phyloP scores from a whole-genome alignment of 1,140 invertebrate genomes.

The Heliothis virescens region DNA sequence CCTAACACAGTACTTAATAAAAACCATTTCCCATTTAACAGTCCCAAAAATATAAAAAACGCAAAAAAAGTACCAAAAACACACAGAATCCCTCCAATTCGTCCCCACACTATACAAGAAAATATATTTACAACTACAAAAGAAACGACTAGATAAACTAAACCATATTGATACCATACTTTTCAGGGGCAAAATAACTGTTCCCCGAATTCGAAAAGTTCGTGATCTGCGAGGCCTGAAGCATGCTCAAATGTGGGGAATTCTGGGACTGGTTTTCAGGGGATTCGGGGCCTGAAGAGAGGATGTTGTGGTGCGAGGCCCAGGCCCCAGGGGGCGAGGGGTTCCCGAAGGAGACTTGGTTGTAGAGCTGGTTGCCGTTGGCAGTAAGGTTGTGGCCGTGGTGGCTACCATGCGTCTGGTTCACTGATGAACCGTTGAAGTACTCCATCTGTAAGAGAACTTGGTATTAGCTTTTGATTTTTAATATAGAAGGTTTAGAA shows the following conservation, averaged over 20 bases:
- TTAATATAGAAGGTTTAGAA: too few species aligned
- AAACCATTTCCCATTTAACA: background rate
- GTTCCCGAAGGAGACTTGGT: constrained; percentile 82
- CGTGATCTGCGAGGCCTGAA: constrained; percentile 81
- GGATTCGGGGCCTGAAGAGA: constrained; percentile 77
- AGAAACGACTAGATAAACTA: constrained; percentile 80
- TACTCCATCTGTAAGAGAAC: constrained; percentile 87
- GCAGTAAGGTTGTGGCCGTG: constrained; percentile 76
- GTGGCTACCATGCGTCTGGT: constrained; percentile 78
- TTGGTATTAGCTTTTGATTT: constrained; percentile 7
- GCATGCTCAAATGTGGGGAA: constrained; percentile 79
- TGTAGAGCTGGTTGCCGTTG: constrained; percentile 82
- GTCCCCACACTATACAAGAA: constrained; percentile 51
- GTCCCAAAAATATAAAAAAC: background rate
- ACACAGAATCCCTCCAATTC: constrained; percentile 48
- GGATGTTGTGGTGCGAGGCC: constrained; percentile 81
- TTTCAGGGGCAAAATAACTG: constrained; percentile 83
- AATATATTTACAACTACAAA: constrained; percentile 70
- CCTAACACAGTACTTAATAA: background rate
- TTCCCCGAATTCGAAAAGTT: constrained; percentile 81
- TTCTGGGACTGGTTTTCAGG: constrained; percentile 81
- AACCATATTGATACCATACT: constrained; percentile 86
- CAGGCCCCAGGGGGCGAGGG: constrained; percentile 75
- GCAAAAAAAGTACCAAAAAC: constrained; percentile 49
- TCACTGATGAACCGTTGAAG: constrained; percentile 86